Base-by-base conservation (phyloP, 1,140 invertebrate genomes). In the Cheumatopsyche charites region DNA sequence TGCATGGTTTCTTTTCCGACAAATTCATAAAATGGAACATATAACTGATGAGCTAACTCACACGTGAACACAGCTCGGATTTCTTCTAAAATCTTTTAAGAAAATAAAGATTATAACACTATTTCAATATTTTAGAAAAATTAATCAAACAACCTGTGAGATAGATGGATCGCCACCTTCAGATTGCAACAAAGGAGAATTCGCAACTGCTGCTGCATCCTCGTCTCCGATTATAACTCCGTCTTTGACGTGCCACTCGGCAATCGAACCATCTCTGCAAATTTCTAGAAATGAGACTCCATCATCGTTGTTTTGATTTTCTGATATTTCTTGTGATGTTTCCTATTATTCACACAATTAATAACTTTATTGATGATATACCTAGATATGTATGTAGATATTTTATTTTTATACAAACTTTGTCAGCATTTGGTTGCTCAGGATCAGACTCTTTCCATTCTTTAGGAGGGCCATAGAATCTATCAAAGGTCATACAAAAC, bases 401-500 rank as follows among this genome's bases (percentile, higher is more conserved):
- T n/a, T n/a, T n/a, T 36, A 36, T 9, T 63, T 66, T 25, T 17
- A 55, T 25, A 66, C 17, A 26, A 65, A 74, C 73, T 52, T 49
- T 65, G n/a, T 65, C 29, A 19, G n/a, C 23, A 19, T 11, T 5
- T 0, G 49, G 26, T 17, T 21, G 11, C 19, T 75, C 73, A 13
- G 13, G n/a, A 23, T 74, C 67, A 62, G 66, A 58, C 47, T 72
- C 69, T 61, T 69, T 75, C 65, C 62, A 70, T 21, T 75, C 68
- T 62, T 67, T 66, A 23, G 13, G 55, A 12, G 55, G 55, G 7
- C 19, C 19, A 25, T 58, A 19, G 25, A 58, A 25, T 83, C 92
- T 93, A 79, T 94, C 92, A 80, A 97, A 97, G 7, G 91, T 89
- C n/a, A 92, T 80, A 80, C 97, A 96, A 79, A 96, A 95, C 55